Percentiles rank a stretch among this genome's conserved stretches.
These are phyloP conservation scores for Marasmarcha lunaedactyla DNA, from an alignment of 2,888 invertebrate species.

Conservation along the genomic window DNA sequence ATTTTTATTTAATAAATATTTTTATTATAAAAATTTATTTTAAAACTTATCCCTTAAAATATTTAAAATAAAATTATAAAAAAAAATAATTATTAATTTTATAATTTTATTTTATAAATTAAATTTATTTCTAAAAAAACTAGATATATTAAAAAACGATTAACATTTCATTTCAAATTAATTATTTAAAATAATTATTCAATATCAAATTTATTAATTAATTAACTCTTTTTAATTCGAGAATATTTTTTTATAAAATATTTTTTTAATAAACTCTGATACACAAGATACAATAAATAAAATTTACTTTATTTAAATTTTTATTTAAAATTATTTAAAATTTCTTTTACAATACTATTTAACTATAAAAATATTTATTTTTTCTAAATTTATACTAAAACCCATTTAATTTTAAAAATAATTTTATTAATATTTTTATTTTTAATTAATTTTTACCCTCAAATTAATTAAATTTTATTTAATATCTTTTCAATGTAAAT, in stretches of 20 bases:
- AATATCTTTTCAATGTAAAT: slow-evolving; percentile 75
- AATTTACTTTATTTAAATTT: slow-evolving; percentile 64
- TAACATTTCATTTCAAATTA: slow-evolving; percentile 75
- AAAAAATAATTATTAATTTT: slow-evolving; percentile 23
- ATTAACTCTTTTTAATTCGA: slow-evolving; percentile 75
- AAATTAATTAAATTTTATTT: slow-evolving; percentile 44
- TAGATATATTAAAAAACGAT: slow-evolving; percentile 76
- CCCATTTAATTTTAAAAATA: slow-evolving; percentile 44
- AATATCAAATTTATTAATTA: slow-evolving; percentile 69
- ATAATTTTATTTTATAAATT: slow-evolving; percentile 64
- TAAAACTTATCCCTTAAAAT: slow-evolving; percentile 73
- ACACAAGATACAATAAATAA: slow-evolving; percentile 77
- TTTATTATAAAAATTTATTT: slow-evolving; percentile 65
- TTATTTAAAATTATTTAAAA: slow-evolving; percentile 62
- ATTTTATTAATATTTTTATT: slow-evolving; percentile 50
- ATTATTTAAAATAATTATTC: slow-evolving; percentile 72
- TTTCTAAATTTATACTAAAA: slow-evolving; percentile 61
- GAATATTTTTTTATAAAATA: slow-evolving; percentile 45
- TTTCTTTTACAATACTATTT: slow-evolving; percentile 69
- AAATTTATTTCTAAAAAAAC: slow-evolving; percentile 73
- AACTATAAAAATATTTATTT: slow-evolving; percentile 65
- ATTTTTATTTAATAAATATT: slow-evolving; percentile 37
- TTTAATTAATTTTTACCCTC: slow-evolving; percentile 38
- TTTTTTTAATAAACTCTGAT: slow-evolving; percentile 75
- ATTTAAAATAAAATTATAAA: slow-evolving; percentile 40